Base-by-base conservation (phyloP, 2,888 invertebrate species). In the Athalia cordata region DNA sequence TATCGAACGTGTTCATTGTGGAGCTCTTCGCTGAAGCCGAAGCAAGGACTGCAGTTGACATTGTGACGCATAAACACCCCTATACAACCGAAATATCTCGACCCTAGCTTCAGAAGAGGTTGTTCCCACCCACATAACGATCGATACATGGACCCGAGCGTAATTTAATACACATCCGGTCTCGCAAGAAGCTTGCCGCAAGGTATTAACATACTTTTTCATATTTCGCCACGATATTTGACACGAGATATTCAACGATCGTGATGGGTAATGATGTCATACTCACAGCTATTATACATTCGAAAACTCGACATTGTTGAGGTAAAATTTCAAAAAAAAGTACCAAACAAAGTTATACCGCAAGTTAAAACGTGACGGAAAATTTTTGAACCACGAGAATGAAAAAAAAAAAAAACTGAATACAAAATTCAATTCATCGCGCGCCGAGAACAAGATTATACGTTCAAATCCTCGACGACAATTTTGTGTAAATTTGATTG, bases 21-120 rank as follows among this genome's bases (percentile, higher is more conserved):
- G 72, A 59, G n/a, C 72, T 72, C 59, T 57, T 59, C n/a, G 47
- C 59, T 59, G 45, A 59, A 57, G 47, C 72, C 72, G 72, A 45
- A 59, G 72, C 72, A 59, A 72, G 70, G 65, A 74, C 72, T 80
- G 80, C 77, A 79, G 74, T 74, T 81, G 81, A 78, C 78, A 64
- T 79, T 66, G 79, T 67, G 67, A 72, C 52, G 79, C 66, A 78
- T 67, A 80, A 57, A 72, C 72, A 59, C 72, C 72, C 59, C 59
- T 72, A 52, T 59, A 68, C 68, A 68, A 68, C 57, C 66, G 29
- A 67, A 78, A 47, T 76, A 50, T 76, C 62, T 45, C 67, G 68
- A 11, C 50, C 45, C 76, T 74, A 77, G 78, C 59, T 77, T 77
- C 68, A 49, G 61, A 64, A 50, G 68, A 50, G 52, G 79, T 78